These are phyloP conservation scores for Oenanthe oenanthe DNA, from an alignment of 2,113 vertebrate genomes.

Conservation along the genomic window DNA sequence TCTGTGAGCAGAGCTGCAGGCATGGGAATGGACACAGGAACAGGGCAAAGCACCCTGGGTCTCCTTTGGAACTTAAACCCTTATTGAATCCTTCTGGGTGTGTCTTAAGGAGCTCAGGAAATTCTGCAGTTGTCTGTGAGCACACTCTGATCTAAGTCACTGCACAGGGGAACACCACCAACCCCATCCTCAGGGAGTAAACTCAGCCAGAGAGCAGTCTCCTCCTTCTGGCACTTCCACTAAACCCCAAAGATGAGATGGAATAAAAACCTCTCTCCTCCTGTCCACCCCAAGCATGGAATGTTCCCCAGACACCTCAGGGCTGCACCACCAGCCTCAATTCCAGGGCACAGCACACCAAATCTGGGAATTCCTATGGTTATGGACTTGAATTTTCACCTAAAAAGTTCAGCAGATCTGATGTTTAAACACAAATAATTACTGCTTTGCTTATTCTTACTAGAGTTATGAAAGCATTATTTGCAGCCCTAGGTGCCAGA, in stretches of 20 bases:
- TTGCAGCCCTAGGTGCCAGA: neutral
- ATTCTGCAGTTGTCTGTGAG: neutral
- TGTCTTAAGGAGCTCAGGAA: neutral
- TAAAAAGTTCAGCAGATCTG: neutral
- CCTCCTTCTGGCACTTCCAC: neutral
- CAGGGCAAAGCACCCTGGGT: rapidly evolving
- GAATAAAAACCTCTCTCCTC: neutral
- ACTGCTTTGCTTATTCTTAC: neutral
- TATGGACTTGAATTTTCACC: neutral
- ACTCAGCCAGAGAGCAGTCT: neutral
- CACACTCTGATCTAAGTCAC: neutral
- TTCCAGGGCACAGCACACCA: neutral
- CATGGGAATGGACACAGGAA: neutral
- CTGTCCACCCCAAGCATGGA: neutral
- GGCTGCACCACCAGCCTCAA: neutral
- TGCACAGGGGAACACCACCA: neutral
- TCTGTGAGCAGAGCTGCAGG: neutral
- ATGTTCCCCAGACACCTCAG: rapidly evolving
- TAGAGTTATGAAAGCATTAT: neutral
- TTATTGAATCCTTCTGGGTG: neutral
- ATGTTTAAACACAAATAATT: neutral
- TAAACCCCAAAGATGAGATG: rapidly evolving
- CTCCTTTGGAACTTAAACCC: neutral
- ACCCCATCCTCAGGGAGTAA: neutral
- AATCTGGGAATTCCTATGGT: neutral